Base-by-base conservation (phyloP, 2,888 invertebrate genomes). In the Tridacna gigas region DNA sequence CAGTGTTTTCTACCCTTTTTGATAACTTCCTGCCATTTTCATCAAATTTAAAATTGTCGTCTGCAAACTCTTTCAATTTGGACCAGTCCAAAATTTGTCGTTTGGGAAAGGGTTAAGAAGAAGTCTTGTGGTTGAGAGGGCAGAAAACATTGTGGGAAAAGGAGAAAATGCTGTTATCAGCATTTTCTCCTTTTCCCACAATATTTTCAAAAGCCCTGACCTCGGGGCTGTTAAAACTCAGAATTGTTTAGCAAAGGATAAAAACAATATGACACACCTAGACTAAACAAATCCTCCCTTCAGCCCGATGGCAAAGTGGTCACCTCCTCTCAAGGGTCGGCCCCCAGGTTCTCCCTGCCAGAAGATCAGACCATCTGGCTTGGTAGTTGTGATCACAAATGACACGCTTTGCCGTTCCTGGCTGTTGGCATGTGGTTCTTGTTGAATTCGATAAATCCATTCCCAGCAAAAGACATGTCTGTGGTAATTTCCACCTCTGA, bases 301-400 rank as follows among this genome's bases (percentile, higher is more conserved):
- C 15, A 96, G 93, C 84, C 96, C 97, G 66, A 97, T 95, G 3
- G 97, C 96, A 79, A 98, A 95, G 92, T 96, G 97, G 94, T 98
- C 97, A 91, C 96, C 96, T 18, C 96, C 96, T 73, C 95, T 95
- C 25, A 96, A 96, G 80, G 96, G 95, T 78, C 96, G 96, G 18
- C 96, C 96, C 0, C 96, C 96, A 0, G 78, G 67, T 93, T 97
- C 97, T 0, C 97, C 97, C 93, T 98, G 97, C 97, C 98, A 99
- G 89, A 98, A 96, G 3, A 99, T 96, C 0, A 99, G 95, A 0
- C 98, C 98, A 91, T 98, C 96, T 0, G 96, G 95, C 75, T 96
- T 96, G 76, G 96, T 96, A 0, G 98, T 98, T 37, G 97, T 96
- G 18, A 94, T 86, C 22, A 88, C 91, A 79, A 94, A 88, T 65